A percentile compares a stretch with the other conserved stretches of the same genome.
phyloP scores from a whole-genome alignment of 2,888 invertebrate genomes.

The Phortica magna region DNA sequence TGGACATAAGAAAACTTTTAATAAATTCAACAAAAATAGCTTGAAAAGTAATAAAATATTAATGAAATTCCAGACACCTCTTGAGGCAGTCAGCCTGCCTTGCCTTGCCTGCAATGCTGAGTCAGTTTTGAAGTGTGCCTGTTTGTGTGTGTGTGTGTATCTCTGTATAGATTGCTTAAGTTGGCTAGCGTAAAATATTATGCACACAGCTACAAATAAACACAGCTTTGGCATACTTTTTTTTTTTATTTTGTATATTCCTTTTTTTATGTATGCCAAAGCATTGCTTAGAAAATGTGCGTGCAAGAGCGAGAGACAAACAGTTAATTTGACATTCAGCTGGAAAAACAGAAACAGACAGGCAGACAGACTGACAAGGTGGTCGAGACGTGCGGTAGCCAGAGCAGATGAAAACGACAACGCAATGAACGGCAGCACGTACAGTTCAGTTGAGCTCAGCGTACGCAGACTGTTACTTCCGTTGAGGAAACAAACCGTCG shows the following conservation, averaged over 20 bases:
- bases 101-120: not conserved
- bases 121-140: too few species aligned
- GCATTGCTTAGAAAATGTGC: not conserved
- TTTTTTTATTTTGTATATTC: not conserved
- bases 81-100: not conserved
- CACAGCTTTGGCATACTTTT: not conserved
- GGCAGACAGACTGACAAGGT: constrained; percentile 18
- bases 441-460: constrained; percentile 4
- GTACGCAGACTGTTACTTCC: constrained; percentile 35
- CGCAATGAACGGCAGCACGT: constrained; percentile 11
- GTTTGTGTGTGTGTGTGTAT: not conserved
- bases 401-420: too few species aligned
- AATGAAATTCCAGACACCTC: constrained; percentile 75
- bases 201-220: not conserved
- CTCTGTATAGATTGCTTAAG: not conserved
- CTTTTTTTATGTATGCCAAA: not conserved
- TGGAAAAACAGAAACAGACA: constrained; percentile 34
- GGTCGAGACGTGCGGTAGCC: not conserved
- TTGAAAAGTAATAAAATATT: constrained; percentile 71
- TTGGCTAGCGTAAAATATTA: too few species aligned
- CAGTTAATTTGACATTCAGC: not conserved
- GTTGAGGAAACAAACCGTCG: constrained; percentile 6
- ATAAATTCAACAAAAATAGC: constrained; percentile 61
- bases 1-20: constrained; percentile 50
- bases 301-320: not conserved